These are phyloP conservation scores for Linepithema humile DNA, from an alignment of 1,140 invertebrate species.

Conservation along the genomic window DNA sequence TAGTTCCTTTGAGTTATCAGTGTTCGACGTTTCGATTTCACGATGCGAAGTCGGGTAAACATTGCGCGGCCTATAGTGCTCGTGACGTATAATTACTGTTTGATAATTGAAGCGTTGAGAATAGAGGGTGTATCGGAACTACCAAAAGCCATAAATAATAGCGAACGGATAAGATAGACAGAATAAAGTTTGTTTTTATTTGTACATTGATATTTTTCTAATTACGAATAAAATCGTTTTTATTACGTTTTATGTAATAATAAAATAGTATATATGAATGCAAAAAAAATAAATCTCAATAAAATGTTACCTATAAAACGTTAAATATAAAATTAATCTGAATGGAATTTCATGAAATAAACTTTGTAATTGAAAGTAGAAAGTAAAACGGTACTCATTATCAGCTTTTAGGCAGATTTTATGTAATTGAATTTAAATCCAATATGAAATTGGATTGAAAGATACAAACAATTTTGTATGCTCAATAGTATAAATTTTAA, in stretches of 20 bases:
- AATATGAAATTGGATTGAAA: neutral
- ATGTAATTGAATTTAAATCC: neutral
- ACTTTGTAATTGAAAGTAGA: neutral
- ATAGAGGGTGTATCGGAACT: neutral
- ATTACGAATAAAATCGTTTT: neutral
- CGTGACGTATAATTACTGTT: conserved; percentile 53
- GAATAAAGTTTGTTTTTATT: neutral
- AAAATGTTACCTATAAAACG: neutral
- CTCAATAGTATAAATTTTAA: neutral
- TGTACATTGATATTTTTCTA: neutral
- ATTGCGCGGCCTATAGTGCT: conserved; percentile 16
- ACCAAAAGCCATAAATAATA: neutral
- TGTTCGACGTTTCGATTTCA: conserved; percentile 45
- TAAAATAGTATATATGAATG: no score
- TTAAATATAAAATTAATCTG: neutral
- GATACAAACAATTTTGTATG: neutral
- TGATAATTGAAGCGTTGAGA: conserved; percentile 44
- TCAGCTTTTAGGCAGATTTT: neutral
- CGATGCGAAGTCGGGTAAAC: neutral
- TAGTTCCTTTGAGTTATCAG: conserved; percentile 46
- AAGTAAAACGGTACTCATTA: neutral
- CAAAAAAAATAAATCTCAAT: no score
- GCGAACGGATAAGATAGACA: neutral
- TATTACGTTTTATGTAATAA: neutral
- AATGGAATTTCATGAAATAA: neutral